A percentile compares a stretch with the other conserved stretches of the same genome.
Evolutionary conservation across 2,888 invertebrate species (phyloP).

Genomic region (Agrotis clavis): DNA sequence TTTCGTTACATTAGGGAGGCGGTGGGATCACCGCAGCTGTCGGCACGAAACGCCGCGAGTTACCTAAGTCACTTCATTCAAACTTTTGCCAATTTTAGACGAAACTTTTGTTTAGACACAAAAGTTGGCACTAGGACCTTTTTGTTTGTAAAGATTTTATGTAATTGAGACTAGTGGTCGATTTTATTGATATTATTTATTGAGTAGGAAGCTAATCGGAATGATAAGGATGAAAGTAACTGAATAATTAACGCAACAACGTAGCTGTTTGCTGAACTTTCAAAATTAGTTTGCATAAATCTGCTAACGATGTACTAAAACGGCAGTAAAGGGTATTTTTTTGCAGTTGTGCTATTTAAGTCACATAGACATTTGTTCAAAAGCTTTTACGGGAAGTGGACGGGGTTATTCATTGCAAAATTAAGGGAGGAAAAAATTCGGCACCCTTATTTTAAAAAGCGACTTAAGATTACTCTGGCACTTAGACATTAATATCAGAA

Average conservation of each 20-base stretch:
- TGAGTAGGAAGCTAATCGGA: not conserved
- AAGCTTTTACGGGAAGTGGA: slow-evolving; percentile 59
- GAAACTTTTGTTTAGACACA: slow-evolving; percentile 83
- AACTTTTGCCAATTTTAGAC: slow-evolving; percentile 88
- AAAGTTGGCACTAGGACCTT: slow-evolving; percentile 82
- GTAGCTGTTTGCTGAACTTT: not conserved
- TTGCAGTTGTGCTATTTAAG: slow-evolving; percentile 37
- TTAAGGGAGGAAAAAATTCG: slow-evolving; percentile 69
- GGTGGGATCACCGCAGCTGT: slow-evolving; percentile 89
- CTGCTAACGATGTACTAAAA: not conserved
- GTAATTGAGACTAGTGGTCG: slow-evolving; percentile 78
- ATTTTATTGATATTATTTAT: slow-evolving; percentile 60
- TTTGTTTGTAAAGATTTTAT: slow-evolving; percentile 79
- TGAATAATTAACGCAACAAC: no score
- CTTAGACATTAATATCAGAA: slow-evolving; percentile 87
- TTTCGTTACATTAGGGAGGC: slow-evolving; percentile 84
- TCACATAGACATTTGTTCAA: slow-evolving; percentile 50
- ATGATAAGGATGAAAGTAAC: no score
- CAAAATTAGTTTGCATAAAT: not conserved
- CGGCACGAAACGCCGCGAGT: slow-evolving; percentile 84
- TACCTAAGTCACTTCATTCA: slow-evolving; percentile 87
- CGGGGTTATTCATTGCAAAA: slow-evolving; percentile 65
- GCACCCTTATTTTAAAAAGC: slow-evolving; percentile 72
- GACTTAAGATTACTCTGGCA: slow-evolving; percentile 82
- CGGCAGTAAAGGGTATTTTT: not conserved